Evolutionary conservation across 2,888 invertebrate genomes (phyloP).

Genomic region (Meganola albula): DNA sequence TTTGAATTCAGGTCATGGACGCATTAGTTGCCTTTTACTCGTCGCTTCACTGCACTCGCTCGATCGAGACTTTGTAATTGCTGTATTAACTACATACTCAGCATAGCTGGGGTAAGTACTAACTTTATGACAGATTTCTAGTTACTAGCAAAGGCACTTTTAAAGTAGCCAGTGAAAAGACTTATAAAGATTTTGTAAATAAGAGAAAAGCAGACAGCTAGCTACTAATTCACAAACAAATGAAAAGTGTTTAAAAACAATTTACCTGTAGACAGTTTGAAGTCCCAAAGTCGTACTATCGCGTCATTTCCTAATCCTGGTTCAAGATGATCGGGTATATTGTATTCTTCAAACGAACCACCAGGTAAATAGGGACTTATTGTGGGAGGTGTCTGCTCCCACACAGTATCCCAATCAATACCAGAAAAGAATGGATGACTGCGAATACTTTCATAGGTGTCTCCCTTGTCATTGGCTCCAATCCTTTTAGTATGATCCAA

Average conservation of each 20-base stretch:
- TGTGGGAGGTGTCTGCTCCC: constrained; percentile 87
- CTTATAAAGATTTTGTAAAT: no score
- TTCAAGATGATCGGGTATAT: constrained; percentile 86
- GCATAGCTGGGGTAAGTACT: no score
- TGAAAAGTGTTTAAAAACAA: no score
- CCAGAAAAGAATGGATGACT: constrained; percentile 91
- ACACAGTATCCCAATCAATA: constrained; percentile 89
- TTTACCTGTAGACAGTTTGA: constrained; percentile 75
- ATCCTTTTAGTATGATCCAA: constrained; percentile 88
- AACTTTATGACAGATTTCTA: no score
- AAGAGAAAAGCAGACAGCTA: no score
- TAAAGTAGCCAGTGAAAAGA: no score
- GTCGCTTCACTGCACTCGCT: constrained; percentile 63
- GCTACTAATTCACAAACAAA: no score
- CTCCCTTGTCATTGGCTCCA: constrained; percentile 85
- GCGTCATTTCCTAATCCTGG: constrained; percentile 92
- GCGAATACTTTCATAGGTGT: constrained; percentile 88
- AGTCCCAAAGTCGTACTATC: constrained; percentile 85
- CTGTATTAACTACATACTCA: constrained; percentile 35
- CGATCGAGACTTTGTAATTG: constrained; percentile 48
- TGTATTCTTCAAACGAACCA: constrained; percentile 81
- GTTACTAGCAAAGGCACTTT: no score
- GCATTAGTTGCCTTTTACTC: constrained; percentile 62
- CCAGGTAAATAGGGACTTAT: constrained; percentile 90
- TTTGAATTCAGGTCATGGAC: constrained; percentile 68